phyloP scores from a whole-genome alignment of 2,113 vertebrate genomes.

The Carollia perspicillata region DNA sequence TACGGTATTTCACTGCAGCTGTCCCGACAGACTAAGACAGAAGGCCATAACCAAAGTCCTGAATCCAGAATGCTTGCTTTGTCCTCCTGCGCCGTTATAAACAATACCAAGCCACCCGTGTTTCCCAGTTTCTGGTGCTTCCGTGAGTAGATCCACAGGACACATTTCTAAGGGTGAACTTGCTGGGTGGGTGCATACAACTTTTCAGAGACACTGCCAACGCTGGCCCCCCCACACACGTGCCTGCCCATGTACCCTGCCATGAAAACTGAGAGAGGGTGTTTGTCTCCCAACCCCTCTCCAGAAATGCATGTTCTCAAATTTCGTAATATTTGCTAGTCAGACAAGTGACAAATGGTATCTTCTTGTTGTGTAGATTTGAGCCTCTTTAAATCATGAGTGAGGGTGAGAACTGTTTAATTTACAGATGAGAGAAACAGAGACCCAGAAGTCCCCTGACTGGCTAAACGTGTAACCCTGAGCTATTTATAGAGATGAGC shows the following conservation, averaged over 20 bases:
- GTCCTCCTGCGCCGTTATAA: background rate
- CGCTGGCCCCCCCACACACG: background rate
- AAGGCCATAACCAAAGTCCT: background rate
- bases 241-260: background rate
- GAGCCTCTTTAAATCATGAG: background rate
- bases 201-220: background rate
- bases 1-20: rapidly evolving
- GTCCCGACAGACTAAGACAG: background rate
- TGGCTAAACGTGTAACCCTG: background rate
- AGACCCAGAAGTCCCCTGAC: background rate
- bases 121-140: background rate
- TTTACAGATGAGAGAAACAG: background rate
- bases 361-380: background rate
- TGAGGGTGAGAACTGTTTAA: background rate
- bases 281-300: background rate
- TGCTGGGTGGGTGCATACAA: too few species aligned
- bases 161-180: background rate
- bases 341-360: background rate
- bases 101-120: background rate
- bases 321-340: background rate
- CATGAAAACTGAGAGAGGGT: background rate
- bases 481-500: background rate
- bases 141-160: background rate
- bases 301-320: background rate
- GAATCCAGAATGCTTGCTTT: background rate